Base-by-base conservation (phyloP, 2,888 invertebrate genomes). In the Subacronicta megacephala region DNA sequence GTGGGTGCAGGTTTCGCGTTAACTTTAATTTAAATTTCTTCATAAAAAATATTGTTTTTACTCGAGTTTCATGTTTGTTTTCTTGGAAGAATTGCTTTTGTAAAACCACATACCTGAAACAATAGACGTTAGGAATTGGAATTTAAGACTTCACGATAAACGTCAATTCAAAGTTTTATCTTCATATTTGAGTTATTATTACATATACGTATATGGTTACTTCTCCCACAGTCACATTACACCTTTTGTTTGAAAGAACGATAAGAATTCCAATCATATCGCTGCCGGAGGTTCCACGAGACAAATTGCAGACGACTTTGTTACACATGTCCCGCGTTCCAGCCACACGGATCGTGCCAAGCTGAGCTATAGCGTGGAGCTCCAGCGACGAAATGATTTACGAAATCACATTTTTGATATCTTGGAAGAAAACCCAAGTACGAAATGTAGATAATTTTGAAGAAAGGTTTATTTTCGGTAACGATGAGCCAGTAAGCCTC, bases 221-320 rank as follows among this genome's bases (percentile, higher is more conserved):
- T 43, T 51, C 60, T 67, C 62, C 72, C 64, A 60, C 58, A 78
- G 78, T 75, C 79, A 81, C 79, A 82, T 79, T 74, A 64, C 68
- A 72, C 72, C 65, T 63, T 66, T 54, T 63, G 80, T 75, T 76
- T 76, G 80, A 69, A 78, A 76, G 80, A 82, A 70, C 80, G 80
- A 77, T 78, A 86, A 84, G 84, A 86, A 85, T 87, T 84, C 83
- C 87, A 84, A 88, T 87, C 84, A 84, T 81, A 78, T 55, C 72
- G 74, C 61, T 71, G 74, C 59, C 63, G 73, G 67, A 76, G 79
- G 75, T 75, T 77, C 61, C 72, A 58, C 72, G 80, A 85, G 83
- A 88, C 86, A 86, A 86, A 88, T 86, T 84, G 83, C 78, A 85
- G 80, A 83, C 81, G 81, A 87, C 82, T 84, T 80, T 80, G 79